Evolutionary conservation across 2,113 vertebrate genomes (phyloP), one percentile per base, ranked within the genome.

Genomic region (Oryzias celebensis): DNA sequence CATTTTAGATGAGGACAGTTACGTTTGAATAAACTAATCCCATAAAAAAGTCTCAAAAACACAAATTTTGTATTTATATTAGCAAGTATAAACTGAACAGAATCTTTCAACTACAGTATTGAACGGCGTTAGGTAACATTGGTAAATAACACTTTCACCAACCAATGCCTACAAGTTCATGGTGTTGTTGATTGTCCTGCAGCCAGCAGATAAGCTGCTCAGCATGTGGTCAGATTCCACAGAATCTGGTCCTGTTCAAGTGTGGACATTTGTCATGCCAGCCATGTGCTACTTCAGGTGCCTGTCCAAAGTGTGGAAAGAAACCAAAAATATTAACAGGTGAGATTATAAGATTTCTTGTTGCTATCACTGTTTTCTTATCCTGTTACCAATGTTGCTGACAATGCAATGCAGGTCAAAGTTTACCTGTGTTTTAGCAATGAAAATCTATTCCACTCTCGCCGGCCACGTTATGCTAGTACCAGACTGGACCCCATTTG

Each of bases 201-300:
- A 69, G 55, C 16, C 1, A 51, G 26, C 20, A 17, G 2, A 1
- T 8, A 4, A 50, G n/a, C 16, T 72, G 74, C 58, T 45, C 62
- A 42, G 17, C 41, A 14, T 77, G 73, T 16, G 1, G 0, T 18
- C 4, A 65, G n/a, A 17, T 0, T 45, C 4, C 58, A 18, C 59
- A 0, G 44, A 28, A 71, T 31, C 72, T 17, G 16, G 36, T 71
- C 10, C 14, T 15, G 2, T 41, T 56, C 0, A 1, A 0, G 7
- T 82, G 80, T 75, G 75, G 71, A 59, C 75, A 75, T 44, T 28
- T 14, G 14, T 52, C n/a, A 2, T 78, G 75, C 58, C 55, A 1
- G 65, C 43, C 41, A 13, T 82, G 80, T 24, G 1, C 18, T 44
- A 42, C 31, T 14, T 53, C 43, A 55, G 24, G 1, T 18, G 0